Evolutionary conservation across 1,140 invertebrate genomes (phyloP).

Genomic region (Calephelis virginiensis): DNA sequence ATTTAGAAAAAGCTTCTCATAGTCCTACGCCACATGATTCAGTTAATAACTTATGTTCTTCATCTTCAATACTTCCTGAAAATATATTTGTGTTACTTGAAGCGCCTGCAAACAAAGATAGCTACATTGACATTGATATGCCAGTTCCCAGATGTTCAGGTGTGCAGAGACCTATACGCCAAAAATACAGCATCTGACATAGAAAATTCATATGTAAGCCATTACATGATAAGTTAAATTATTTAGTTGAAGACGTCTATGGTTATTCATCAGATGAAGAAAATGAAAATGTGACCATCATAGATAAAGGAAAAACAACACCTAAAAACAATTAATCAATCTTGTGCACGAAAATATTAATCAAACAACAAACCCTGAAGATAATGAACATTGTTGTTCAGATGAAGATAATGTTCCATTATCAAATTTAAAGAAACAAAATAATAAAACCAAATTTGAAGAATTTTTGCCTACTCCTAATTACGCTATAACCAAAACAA

Average conservation of each 20-base stretch:
- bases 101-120: no score
- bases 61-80: no score
- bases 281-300: slow-evolving; percentile 4
- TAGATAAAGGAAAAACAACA: neutral
- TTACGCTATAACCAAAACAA: slow-evolving; percentile 4
- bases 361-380: slow-evolving; percentile 15
- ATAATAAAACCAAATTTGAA: neutral
- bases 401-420: slow-evolving; percentile 12
- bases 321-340: neutral
- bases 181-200: no score
- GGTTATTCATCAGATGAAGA: slow-evolving; percentile 13
- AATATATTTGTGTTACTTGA: no score
- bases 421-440: slow-evolving; percentile 9
- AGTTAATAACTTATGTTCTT: no score
- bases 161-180: no score
- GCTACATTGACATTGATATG: no score
- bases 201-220: no score
- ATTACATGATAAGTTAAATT: slow-evolving; percentile 6
- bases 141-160: no score
- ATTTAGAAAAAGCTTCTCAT: no score
- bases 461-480: slow-evolving; percentile 2
- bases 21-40: no score
- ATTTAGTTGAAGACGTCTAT: slow-evolving; percentile 10
- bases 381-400: slow-evolving; percentile 7
- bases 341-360: neutral